Base-by-base conservation (phyloP, 1,140 invertebrate species). In the Trichomalopsis sarcophagae region DNA sequence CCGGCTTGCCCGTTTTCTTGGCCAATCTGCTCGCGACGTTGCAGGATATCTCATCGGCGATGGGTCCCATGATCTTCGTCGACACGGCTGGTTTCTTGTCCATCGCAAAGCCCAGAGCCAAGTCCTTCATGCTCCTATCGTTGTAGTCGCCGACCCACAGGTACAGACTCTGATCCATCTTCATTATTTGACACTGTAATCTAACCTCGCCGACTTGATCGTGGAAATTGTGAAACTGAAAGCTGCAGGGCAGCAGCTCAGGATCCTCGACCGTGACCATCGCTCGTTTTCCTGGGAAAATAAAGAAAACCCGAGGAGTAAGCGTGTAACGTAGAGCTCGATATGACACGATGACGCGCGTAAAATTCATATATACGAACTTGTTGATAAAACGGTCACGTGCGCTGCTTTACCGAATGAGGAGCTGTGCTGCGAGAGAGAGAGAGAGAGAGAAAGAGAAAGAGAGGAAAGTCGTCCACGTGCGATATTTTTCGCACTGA, bases 101-200 rank as follows among this genome's bases (percentile, higher is more conserved):
- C 23, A 91, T 90, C 11, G 84, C 44, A 71, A 92, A 88, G 1
- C 92, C 91, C 17, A 93, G 74, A 0, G 92, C 90, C 0, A 94
- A 84, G 78, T 94, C 92, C 50, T 89, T 87, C 91, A 94, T 92
- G 4, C 27, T 82, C 30, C 86, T 40, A 21, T 93, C 86, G 9
- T 73, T 81, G 6, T 33, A 55, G 82, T 91, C 86, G 50, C 92
- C 92, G 40, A 93, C 76, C 91, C 92, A 94, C 7, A 94, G 14
- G 86, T 91, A 93, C 0, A 93, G 81, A 86, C 90, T 91, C 69
- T 92, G 88, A 80, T 91, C 87, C 92, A 93, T 91, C 81, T 90
- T 92, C 44, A 92, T 91, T 62, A 92, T 88, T 77, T 92, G 90
- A 87, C 91, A 92, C 5, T 82, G 81, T 23, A 93, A 76, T 75